Evolutionary conservation across 2,888 invertebrate genomes (phyloP).

Genomic region (Steinernema hermaphroditum): DNA sequence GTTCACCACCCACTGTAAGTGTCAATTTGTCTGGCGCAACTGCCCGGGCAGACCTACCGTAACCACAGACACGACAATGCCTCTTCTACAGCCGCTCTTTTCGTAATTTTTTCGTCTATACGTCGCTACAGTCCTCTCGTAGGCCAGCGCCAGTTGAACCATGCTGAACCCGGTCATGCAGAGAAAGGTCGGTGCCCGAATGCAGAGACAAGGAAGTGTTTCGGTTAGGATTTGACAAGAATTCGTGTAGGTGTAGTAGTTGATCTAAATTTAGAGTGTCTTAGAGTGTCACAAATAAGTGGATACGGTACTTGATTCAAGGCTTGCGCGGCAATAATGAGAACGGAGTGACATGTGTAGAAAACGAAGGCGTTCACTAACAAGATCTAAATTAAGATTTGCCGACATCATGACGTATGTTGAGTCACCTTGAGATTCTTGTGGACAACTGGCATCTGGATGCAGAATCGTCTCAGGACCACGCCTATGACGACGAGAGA

Average conservation of each 20-base stretch:
- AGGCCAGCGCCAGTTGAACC: constrained; percentile 10
- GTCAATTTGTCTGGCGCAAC: too few species aligned
- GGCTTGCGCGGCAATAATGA: constrained; percentile 5
- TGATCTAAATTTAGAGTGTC: neutral
- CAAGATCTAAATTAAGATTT: neutral
- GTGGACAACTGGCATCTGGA: neutral
- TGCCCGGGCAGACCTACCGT: neutral
- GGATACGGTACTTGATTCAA: constrained; percentile 16
- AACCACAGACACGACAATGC: constrained; percentile 12
- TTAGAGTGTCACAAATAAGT: too few species aligned
- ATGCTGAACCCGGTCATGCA: constrained; percentile 28
- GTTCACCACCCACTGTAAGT: neutral
- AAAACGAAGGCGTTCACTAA: constrained; percentile 14
- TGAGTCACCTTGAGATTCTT: constrained; percentile 1
- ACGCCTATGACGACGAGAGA: constrained; percentile 1
- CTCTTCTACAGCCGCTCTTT: constrained; percentile 8
- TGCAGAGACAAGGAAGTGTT: neutral
- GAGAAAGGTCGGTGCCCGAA: constrained; percentile 8
- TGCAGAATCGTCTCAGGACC: neutral
- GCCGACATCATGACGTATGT: neutral
- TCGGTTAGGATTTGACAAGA: neutral
- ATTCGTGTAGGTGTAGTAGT: neutral
- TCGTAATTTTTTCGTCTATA: constrained; percentile 6
- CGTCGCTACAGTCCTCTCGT: neutral
- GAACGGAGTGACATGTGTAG: constrained; percentile 15